Evolutionary conservation across 92 coral and sea anemone genomes (phyloP).

Genomic region (Nematostella vectensis): DNA sequence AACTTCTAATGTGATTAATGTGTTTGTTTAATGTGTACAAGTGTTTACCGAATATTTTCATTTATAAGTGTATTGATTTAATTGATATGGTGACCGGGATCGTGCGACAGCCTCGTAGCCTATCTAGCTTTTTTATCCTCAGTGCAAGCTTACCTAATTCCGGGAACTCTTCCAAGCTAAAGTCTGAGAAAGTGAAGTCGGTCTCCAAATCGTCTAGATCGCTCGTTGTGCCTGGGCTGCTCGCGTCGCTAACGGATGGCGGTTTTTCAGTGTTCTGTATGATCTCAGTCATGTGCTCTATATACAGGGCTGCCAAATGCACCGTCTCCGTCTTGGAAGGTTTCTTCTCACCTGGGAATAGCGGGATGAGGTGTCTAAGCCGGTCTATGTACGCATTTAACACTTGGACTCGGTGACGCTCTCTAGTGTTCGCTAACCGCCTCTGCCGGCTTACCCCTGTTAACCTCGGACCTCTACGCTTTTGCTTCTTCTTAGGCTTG

Average conservation of each 20-base stretch:
- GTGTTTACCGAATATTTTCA: too few relatives aligned
- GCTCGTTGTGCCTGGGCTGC: conserved; percentile 2
- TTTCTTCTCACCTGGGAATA: conserved; percentile 80
- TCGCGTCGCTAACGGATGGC: conserved; percentile 1
- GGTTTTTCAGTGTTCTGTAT: conserved; percentile 50
- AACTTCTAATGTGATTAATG: not conserved
- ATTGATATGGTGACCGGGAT: too few relatives aligned
- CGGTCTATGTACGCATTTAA: conserved; percentile 68
- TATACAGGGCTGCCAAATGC: conserved; percentile 75
- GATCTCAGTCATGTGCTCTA: conserved; percentile 68
- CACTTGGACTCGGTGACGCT: conserved; percentile 67
- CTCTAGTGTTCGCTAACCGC: conserved; percentile 74
- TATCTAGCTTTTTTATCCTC: too few relatives aligned
- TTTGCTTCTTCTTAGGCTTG: conserved; percentile 45
- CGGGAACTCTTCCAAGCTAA: conserved; percentile 29
- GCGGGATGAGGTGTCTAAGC: conserved; percentile 67
- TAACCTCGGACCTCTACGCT: conserved; percentile 75
- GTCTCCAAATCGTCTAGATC: conserved; percentile 31
- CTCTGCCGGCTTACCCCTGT: conserved; percentile 85
- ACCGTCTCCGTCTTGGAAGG: conserved; percentile 88
- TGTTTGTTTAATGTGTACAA: not conserved
- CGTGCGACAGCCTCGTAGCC: too few relatives aligned
- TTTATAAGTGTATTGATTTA: too few relatives aligned
- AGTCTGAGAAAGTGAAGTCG: conserved; percentile 30
- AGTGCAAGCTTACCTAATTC: conserved; percentile 40